Conservation (phyloP, 35 echinoderm and acorn worm genomes). For the Nesometra sesokonis region DNA sequence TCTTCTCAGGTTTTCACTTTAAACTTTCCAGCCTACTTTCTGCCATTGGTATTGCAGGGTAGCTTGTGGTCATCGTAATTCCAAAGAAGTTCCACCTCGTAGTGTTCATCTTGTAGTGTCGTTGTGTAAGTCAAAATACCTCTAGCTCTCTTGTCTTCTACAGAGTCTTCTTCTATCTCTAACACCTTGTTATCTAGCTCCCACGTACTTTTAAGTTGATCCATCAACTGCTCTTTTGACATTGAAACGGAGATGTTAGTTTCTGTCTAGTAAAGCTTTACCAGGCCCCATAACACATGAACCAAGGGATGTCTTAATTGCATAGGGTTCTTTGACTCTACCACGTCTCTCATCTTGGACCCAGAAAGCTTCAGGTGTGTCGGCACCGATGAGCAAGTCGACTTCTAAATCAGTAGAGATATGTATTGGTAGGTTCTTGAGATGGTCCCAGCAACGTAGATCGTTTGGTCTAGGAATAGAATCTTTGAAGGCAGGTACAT, state of each 20-base stretch:
- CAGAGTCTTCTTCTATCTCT: background rate
- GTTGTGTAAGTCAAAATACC: background rate
- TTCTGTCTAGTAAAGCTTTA: background rate
- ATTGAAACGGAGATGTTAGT: background rate
- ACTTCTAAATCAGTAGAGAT: no score
- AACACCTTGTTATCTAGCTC: background rate
- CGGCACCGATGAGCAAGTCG: no score
- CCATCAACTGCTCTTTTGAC: background rate
- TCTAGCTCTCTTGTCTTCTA: background rate
- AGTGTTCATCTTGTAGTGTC: background rate
- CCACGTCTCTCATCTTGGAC: no score
- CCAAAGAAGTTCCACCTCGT: background rate
- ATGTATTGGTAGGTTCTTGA: no score
- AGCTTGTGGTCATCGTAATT: background rate
- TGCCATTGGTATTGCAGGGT: background rate
- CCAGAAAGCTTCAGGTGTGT: no score
- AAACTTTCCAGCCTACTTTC: background rate
- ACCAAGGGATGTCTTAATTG: no score
- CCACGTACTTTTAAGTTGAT: background rate
- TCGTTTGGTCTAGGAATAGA: background rate
- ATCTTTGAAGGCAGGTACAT: background rate
- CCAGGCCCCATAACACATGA: background rate
- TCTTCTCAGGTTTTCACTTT: background rate
- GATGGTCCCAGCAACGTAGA: no score
- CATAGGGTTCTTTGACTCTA: no score